phyloP scores from a whole-genome alignment of 2,113 vertebrate genomes.

The Osmerus mordax region DNA sequence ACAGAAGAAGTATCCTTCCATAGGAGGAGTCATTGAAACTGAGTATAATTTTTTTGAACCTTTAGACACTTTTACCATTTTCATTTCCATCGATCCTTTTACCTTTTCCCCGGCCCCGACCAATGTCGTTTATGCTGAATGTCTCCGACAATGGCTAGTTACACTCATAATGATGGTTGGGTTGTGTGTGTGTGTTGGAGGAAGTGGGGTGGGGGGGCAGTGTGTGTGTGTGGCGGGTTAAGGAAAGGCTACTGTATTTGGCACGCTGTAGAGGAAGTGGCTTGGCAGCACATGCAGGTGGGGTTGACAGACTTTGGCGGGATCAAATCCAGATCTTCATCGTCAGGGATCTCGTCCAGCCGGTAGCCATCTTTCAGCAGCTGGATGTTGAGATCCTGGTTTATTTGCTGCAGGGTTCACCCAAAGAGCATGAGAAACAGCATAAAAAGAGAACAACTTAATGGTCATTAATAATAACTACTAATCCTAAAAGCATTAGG shows the following conservation, averaged over 20 bases:
- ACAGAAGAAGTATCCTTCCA: constrained; percentile 93
- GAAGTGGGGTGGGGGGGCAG: constrained; percentile 22
- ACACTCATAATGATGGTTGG: constrained; percentile 18
- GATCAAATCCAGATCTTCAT: constrained; percentile 96
- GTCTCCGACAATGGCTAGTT: constrained; percentile 24
- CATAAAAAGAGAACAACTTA: background rate
- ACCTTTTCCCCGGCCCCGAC: constrained; percentile 3
- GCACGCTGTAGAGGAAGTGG: constrained; percentile 92
- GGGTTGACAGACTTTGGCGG: constrained; percentile 95
- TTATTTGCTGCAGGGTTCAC: constrained; percentile 86
- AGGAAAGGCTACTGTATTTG: constrained; percentile 89
- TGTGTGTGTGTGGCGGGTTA: constrained; percentile 14
- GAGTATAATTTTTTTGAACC: constrained; percentile 43
- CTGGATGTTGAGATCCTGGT: constrained; percentile 99
- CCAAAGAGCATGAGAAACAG: constrained; percentile 33
- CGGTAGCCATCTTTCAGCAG: constrained; percentile 97
- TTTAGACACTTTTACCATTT: constrained; percentile 22
- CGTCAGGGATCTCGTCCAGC: constrained; percentile 96
- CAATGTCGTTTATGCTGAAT: constrained; percentile 26
- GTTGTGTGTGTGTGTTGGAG: background rate
- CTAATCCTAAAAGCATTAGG: background rate
- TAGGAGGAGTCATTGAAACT: constrained; percentile 95
- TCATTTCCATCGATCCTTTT: constrained; percentile 31
- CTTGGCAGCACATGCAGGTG: constrained; percentile 99
- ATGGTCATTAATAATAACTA: background rate